These are phyloP conservation scores for Poecile atricapillus DNA, from an alignment of 2,113 vertebrate genomes.

Conservation along the genomic window DNA sequence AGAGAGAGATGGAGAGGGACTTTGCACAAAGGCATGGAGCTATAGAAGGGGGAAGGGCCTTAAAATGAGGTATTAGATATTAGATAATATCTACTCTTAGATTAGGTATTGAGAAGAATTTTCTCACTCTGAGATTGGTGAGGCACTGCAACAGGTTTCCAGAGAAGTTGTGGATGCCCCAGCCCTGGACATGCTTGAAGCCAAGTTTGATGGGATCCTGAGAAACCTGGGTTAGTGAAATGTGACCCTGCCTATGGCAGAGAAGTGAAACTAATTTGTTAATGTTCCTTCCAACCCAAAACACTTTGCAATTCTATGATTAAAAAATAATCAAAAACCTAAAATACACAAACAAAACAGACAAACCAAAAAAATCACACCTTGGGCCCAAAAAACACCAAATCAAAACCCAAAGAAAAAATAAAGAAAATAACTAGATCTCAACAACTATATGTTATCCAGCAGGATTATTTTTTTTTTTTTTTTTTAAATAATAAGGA, in stretches of 20 bases:
- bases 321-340: neutral
- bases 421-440: neutral
- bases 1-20: neutral
- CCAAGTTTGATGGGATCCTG: neutral
- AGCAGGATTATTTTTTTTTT: too few species aligned
- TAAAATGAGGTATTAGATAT: neutral
- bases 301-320: neutral
- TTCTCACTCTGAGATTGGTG: neutral
- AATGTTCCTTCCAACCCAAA: neutral
- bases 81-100: neutral
- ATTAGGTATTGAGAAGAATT: neutral
- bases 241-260: neutral
- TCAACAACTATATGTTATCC: neutral
- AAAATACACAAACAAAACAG: neutral
- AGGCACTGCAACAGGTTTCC: neutral
- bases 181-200: neutral
- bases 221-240: neutral
- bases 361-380: neutral
- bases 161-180: neutral
- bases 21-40: neutral
- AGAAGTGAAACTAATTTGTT: neutral
- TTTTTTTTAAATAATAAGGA: neutral
- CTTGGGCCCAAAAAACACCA: accelerated
- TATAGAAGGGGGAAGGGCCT: too few species aligned
- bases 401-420: neutral